Evolutionary conservation across 1,140 invertebrate species (phyloP), one percentile per base, ranked within the genome.

Genomic region (Lasioglossum albipes): DNA sequence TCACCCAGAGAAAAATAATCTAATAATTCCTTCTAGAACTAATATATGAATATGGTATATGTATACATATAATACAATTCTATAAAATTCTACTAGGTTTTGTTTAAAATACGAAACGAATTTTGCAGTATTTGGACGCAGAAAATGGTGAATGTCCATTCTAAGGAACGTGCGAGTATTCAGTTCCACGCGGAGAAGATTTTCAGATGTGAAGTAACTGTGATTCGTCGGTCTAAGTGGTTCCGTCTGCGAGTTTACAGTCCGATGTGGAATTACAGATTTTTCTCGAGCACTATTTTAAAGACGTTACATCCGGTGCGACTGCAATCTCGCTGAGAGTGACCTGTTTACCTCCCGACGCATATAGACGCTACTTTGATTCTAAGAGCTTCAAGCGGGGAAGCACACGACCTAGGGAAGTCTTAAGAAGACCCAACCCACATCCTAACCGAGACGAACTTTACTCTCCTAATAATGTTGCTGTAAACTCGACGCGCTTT

Each of bases 231-330:
- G 45, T 13, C 13, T 2, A 49, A 49, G 45, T 49, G 45, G 45
- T 45, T 10, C 42, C 42, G 42, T 59, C n/a, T 9, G n/a, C 6
- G 20, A 59, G 20, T n/a, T 59, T 9, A 59, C 18, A n/a, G 76
- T 83, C 74, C 49, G 42, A 22, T 31, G 66, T 70, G 54, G 68
- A 57, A 78, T 62, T 64, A 71, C 42, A 22, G 67, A 71, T 52
- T 52, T 62, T 78, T 64, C 42, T 36, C 12, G 12, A 54, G 61
- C 70, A 10, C 22, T 59, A 2, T 0, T 31, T 4, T 22, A 77
- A 70, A 67, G 65, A 10, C 22, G 67, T 71, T 61, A 71, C 41
- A 41, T 27, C 12, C 36, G 68, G 20, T 5, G 45, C 18, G 52
- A 71, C 42, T 71, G 66, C 66, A 27, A 27, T 68, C 66, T 68